A percentile compares a stretch with the other conserved stretches of the same genome.
Evolutionary conservation across 1,140 invertebrate genomes (phyloP).

Genomic region (Saccostrea glomerata): DNA sequence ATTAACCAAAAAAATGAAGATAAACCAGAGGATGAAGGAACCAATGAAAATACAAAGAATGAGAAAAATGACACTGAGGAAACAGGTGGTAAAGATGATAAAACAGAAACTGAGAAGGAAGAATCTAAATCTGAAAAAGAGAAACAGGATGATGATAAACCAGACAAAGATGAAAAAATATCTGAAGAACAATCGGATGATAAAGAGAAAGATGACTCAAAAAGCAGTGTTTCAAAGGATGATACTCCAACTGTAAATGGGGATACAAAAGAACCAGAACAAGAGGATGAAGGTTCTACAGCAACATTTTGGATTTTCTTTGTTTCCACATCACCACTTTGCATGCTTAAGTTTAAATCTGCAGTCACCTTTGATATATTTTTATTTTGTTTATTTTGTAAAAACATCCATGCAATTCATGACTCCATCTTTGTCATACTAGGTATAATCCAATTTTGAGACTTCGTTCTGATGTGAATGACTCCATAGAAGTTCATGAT

Average conservation of each 20-base stretch:
- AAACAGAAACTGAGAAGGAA: slow-evolving; percentile 35
- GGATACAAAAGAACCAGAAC: slow-evolving; percentile 43
- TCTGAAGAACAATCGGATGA: neutral
- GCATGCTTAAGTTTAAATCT: neutral
- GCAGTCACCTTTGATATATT: slow-evolving; percentile 8
- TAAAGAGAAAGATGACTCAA: neutral
- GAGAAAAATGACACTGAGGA: neutral
- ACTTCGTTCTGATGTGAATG: slow-evolving; percentile 21
- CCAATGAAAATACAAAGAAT: slow-evolving; percentile 53
- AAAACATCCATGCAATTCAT: slow-evolving; percentile 18
- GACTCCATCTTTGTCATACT: slow-evolving; percentile 13
- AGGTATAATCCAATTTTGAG: slow-evolving; percentile 30
- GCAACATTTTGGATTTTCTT: neutral
- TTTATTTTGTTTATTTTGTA: neutral
- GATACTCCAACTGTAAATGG: slow-evolving; percentile 28
- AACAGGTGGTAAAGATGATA: neutral
- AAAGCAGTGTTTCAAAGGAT: neutral
- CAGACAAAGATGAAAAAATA: slow-evolving; percentile 30
- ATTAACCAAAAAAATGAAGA: neutral
- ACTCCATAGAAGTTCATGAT: slow-evolving; percentile 29
- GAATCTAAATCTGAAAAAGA: slow-evolving; percentile 2
- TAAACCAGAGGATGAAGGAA: slow-evolving; percentile 60
- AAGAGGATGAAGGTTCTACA: slow-evolving; percentile 42
- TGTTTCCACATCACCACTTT: slow-evolving; percentile 17
- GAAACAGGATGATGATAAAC: neutral